phyloP scores from a whole-genome alignment of 2,888 invertebrate genomes.

The Dexiosoma caninum region DNA sequence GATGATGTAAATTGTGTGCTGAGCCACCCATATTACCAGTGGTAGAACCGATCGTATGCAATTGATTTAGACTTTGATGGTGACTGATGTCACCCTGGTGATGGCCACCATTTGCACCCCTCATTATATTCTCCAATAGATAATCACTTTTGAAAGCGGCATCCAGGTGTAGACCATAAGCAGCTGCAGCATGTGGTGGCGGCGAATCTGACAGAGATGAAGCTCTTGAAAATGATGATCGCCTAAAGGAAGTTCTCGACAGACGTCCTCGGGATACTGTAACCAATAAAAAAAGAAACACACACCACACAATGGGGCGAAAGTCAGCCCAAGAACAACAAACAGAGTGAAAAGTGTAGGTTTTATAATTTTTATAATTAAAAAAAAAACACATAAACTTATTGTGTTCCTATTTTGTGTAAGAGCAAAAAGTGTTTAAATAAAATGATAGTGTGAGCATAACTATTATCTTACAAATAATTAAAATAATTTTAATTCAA shows the following conservation, averaged over 20 bases:
- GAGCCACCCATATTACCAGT: slow-evolving; percentile 65
- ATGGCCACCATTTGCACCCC: slow-evolving; percentile 67
- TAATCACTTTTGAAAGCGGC: slow-evolving; percentile 75
- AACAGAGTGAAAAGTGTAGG: slow-evolving; percentile 67
- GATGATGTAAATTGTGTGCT: slow-evolving; percentile 76
- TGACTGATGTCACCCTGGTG: slow-evolving; percentile 63
- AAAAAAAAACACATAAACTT: neutral
- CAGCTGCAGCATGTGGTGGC: slow-evolving; percentile 74
- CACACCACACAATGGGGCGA: slow-evolving; percentile 78
- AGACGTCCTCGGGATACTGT: slow-evolving; percentile 76
- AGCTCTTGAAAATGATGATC: slow-evolving; percentile 71
- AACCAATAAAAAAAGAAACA: slow-evolving; percentile 77
- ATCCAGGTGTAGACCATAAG: slow-evolving; percentile 75
- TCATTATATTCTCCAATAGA: slow-evolving; percentile 72
- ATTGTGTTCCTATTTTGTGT: neutral
- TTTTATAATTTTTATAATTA: slow-evolving; percentile 27
- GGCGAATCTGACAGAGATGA: slow-evolving; percentile 73
- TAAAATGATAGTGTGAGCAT: slow-evolving; percentile 38
- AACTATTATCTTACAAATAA: slow-evolving; percentile 8
- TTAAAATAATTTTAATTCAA: neutral
- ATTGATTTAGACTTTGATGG: slow-evolving; percentile 69
- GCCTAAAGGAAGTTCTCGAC: slow-evolving; percentile 56
- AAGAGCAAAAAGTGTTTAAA: slow-evolving; percentile 38
- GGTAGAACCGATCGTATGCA: slow-evolving; percentile 66
- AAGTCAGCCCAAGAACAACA: slow-evolving; percentile 77